These are phyloP conservation scores for Eilema depressum DNA, from an alignment of 2,888 invertebrate genomes.

Conservation along the genomic window DNA sequence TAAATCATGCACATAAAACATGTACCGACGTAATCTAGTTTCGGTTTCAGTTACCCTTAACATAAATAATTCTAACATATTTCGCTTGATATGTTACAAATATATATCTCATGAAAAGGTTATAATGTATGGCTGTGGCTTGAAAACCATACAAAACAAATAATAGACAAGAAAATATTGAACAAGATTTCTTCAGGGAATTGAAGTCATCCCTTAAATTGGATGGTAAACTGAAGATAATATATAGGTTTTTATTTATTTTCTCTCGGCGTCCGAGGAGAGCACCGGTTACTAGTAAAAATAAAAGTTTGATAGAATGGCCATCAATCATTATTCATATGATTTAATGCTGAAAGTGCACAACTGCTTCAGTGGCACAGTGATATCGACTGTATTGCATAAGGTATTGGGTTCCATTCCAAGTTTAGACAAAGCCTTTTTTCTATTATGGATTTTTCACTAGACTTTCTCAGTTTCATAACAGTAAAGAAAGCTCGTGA, in stretches of 20 bases:
- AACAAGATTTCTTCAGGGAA: constrained; percentile 73
- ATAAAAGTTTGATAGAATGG: neutral
- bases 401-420: neutral
- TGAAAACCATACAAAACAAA: neutral
- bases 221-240: constrained; percentile 75
- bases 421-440: neutral
- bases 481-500: neutral
- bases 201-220: constrained; percentile 74
- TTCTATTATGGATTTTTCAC: neutral
- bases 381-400: neutral
- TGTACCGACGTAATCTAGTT: constrained; percentile 2
- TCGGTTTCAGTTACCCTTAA: constrained; percentile 1
- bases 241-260: constrained; percentile 38
- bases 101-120: constrained; percentile 1
- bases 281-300: neutral
- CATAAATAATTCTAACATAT: neutral
- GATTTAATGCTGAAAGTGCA: neutral
- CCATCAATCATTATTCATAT: constrained; percentile 11
- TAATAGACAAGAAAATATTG: constrained; percentile 71
- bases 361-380: neutral
- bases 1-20: neutral
- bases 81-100: constrained; percentile 1
- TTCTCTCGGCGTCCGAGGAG: neutral
- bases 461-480: too few species aligned
- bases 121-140: neutral